phyloP scores from a whole-genome alignment of 1,140 invertebrate genomes.

The Pollicipes pollicipes region DNA sequence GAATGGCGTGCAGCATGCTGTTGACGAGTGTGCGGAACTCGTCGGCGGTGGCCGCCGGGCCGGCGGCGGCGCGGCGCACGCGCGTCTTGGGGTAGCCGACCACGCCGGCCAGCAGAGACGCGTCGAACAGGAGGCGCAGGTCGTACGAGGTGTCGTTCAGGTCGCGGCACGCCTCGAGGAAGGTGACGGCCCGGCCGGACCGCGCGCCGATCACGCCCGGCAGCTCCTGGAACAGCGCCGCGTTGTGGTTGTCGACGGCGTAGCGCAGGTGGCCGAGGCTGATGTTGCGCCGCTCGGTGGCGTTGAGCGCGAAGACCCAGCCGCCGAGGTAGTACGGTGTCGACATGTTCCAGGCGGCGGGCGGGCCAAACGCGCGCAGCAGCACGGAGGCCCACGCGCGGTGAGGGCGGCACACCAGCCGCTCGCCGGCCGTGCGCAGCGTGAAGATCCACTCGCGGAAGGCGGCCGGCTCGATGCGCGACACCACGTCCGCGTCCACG shows the following conservation, averaged over 20 bases:
- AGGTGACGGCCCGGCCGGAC: not conserved
- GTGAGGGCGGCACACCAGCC: not conserved
- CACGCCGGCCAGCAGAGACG: not conserved
- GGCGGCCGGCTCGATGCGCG: not conserved
- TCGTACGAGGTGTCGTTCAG: not conserved
- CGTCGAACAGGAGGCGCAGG: not conserved
- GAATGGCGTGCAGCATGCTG: not conserved
- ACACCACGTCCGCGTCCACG: not conserved
- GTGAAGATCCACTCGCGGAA: slow-evolving; percentile 1
- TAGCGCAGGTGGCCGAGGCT: not conserved
- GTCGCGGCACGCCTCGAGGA: not conserved
- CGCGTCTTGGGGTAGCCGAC: not conserved
- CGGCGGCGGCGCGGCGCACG: too few species aligned
- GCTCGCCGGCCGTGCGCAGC: not conserved
- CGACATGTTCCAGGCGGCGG: not conserved
- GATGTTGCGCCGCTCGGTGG: not conserved
- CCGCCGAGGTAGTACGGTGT: not conserved
- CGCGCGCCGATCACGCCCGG: not conserved
- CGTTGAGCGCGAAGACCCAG: slow-evolving; percentile 4
- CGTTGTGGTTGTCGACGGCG: not conserved
- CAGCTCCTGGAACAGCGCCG: not conserved
- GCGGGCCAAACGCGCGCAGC: not conserved
- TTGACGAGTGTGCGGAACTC: not conserved
- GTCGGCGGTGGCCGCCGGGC: too few species aligned
- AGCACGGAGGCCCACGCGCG: not conserved